These are phyloP conservation scores for Peromyscus maniculatus DNA, from an alignment of 2,113 vertebrate species.

Conservation along the genomic window DNA sequence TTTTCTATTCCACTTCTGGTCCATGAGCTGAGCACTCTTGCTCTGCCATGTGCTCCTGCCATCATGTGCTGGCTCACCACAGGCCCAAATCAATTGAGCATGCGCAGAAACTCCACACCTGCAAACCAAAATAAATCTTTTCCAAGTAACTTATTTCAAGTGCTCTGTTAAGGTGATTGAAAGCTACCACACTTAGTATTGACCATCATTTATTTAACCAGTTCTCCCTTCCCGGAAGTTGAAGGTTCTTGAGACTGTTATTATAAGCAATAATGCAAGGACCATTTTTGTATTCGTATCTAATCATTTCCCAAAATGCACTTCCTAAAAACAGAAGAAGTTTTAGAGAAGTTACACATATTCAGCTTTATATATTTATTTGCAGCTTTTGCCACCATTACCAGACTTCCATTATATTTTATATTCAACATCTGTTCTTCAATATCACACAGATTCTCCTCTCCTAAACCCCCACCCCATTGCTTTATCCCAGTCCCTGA, in stretches of 20 bases:
- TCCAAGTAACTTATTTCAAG: background rate
- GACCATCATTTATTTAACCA: slow-evolving; percentile 45
- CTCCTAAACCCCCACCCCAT: background rate
- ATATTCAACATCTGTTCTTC: background rate
- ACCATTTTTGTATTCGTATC: background rate
- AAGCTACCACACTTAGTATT: background rate
- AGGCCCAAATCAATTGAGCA: background rate
- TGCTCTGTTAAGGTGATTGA: background rate
- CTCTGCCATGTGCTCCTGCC: background rate
- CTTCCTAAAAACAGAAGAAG: background rate
- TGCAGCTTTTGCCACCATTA: background rate
- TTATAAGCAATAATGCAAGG: background rate
- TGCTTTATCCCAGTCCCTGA: background rate
- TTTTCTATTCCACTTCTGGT: background rate
- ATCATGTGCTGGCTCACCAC: background rate
- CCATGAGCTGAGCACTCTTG: background rate
- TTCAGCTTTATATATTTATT: background rate
- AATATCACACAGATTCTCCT: background rate
- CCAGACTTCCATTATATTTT: background rate
- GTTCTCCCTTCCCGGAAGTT: background rate
- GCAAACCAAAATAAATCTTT: background rate
- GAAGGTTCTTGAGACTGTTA: background rate
- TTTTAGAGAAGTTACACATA: background rate
- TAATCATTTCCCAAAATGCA: background rate
- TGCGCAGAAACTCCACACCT: background rate